Base-by-base conservation (phyloP, 1,140 invertebrate species). In the Drosophila mayri region DNA sequence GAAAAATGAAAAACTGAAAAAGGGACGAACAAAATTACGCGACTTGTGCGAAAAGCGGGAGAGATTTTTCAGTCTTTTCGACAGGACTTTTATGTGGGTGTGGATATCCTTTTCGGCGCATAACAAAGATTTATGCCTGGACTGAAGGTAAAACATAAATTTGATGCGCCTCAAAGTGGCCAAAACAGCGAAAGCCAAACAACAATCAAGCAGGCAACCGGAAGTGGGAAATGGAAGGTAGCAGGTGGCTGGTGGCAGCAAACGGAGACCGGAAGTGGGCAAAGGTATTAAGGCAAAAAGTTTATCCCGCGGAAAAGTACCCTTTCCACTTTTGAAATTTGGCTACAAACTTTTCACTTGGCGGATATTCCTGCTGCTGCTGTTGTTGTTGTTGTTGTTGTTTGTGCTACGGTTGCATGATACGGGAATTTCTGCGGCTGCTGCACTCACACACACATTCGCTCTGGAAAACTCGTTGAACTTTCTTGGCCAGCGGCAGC, bases 241-340 rank as follows among this genome's bases (percentile, higher is more conserved):
- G 20, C 22, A 47, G 22, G 58, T 38, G 35, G 18, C 40, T 47
- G 44, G 54, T 49, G 41, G 20, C 41, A 18, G 41, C 41, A 44
- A 5, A 4, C 35, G 35, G 12, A 37, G 35, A 43, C 10, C 49
- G 49, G 49, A 32, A 50, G 49, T 32, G 52, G 50, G 44, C 62
- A 75, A 81, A 82, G 77, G 80, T 72, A 85, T 85, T 81, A 78
- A 81, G 65, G 78, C 67, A 86, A 85, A 86, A 86, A 85, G 67
- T 81, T 74, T 60, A 81, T 77, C 73, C 77, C 50, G 52, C 52
- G 52, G 35, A 25, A 55, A 55, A 55, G 52, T 55, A 9, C 50
- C 50, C 50, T n/a, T 37, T 37, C 60, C 40, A 28, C 25, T 35
- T 30, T 30, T 38, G 43, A 37, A 49, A 40, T 85, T 75, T 54